A percentile compares a stretch with the other conserved stretches of the same genome.
Conservation (phyloP, 1,140 invertebrate genomes). For the Xylocopa sonorina region DNA sequence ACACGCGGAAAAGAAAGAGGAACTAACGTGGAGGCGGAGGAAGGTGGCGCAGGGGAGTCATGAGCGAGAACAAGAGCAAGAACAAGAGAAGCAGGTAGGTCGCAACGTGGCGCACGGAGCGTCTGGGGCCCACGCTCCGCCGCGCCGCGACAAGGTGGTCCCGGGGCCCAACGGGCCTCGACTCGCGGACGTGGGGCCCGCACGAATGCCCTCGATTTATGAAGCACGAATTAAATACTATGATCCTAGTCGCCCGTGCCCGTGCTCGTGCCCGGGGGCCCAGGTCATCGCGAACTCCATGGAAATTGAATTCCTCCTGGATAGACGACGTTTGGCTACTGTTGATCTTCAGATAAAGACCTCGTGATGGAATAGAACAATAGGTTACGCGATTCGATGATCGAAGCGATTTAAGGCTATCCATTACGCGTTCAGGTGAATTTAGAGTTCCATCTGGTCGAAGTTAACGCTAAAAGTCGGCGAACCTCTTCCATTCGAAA, state of each 20-base stretch:
- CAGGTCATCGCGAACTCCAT: constrained; percentile 26
- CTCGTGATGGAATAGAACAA: neutral
- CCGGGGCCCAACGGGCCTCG: constrained; percentile 38
- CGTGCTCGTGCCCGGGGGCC: constrained; percentile 19
- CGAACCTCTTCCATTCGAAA: too few species aligned
- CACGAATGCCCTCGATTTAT: constrained; percentile 72
- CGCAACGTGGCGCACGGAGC: constrained; percentile 67
- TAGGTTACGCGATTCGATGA: too few species aligned
- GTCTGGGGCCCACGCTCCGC: constrained; percentile 59
- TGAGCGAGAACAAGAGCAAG: constrained; percentile 69
- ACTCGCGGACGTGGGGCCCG: constrained; percentile 57
- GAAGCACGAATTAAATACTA: constrained; percentile 71
- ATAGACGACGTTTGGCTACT: neutral
- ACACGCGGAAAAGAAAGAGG: constrained; percentile 16
- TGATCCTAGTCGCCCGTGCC: constrained; percentile 44
- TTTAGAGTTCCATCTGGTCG: too few species aligned
- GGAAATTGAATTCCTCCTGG: constrained; percentile 33
- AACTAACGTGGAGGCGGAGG: neutral
- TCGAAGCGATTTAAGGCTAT: too few species aligned
- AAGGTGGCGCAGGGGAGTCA: constrained; percentile 36
- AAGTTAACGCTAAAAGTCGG: too few species aligned
- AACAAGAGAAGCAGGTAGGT: constrained; percentile 67
- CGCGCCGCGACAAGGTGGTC: constrained; percentile 68
- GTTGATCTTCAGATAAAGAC: neutral
- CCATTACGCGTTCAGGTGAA: too few species aligned